Percentiles rank a stretch among this genome's conserved stretches.
phyloP scores from a whole-genome alignment of 2,797 vertebrate species.

The Protonibea diacanthus region DNA sequence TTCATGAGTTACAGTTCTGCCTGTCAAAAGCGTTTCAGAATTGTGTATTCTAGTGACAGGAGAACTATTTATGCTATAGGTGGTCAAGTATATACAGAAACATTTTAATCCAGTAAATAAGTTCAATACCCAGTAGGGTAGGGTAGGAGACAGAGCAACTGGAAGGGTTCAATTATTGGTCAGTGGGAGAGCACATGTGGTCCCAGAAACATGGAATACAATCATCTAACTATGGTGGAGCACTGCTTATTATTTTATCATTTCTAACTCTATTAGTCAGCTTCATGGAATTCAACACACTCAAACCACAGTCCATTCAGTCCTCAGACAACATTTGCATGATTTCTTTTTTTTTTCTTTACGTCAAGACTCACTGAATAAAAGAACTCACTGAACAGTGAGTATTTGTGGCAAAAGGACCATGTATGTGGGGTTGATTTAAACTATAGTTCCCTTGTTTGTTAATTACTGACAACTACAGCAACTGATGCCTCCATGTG shows the following conservation, averaged over 20 bases:
- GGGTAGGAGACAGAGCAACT: slow-evolving; percentile 7
- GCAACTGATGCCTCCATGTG: background rate
- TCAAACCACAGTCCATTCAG: slow-evolving; percentile 16
- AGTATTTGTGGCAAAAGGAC: background rate
- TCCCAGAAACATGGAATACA: slow-evolving; percentile 1
- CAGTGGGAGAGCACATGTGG: background rate
- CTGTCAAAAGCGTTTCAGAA: background rate
- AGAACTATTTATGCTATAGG: background rate
- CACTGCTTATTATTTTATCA: background rate
- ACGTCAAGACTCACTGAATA: background rate
- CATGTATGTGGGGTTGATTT: background rate
- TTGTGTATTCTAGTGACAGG: background rate
- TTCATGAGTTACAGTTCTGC: background rate
- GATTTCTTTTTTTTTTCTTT: background rate
- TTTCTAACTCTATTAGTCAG: slow-evolving; percentile 4
- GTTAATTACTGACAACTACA: background rate
- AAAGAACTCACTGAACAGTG: background rate
- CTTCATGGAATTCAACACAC: slow-evolving; percentile 2
- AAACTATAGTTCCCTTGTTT: background rate
- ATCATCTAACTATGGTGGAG: background rate
- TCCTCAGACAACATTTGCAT: background rate
- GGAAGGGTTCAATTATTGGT: background rate
- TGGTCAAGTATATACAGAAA: background rate
- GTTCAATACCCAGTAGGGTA: background rate
- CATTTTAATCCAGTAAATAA: no score